These are phyloP conservation scores for Ammodytes dubius DNA, from an alignment of 2,113 vertebrate species.

Conservation along the genomic window DNA sequence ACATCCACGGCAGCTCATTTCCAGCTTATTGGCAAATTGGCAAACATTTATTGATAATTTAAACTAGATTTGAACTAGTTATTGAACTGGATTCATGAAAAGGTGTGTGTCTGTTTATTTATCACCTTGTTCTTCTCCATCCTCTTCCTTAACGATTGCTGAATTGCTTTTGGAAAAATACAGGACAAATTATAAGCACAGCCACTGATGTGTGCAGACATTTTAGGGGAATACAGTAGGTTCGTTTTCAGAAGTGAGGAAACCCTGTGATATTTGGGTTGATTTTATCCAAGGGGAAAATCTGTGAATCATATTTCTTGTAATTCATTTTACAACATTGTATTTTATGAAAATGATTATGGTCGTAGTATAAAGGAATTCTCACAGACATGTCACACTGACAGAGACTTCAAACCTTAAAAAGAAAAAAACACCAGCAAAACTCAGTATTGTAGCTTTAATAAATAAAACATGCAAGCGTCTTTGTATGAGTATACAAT, in stretches of 20 bases:
- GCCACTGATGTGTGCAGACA: background rate
- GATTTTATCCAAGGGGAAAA: background rate
- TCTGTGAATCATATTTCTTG: background rate
- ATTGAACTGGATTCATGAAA: background rate
- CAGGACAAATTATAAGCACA: background rate
- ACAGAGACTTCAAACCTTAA: background rate
- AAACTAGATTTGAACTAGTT: background rate
- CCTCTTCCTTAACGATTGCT: background rate
- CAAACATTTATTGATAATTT: background rate
- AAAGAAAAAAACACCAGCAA: background rate
- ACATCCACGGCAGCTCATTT: background rate
- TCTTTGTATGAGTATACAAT: background rate
- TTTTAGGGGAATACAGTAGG: background rate
- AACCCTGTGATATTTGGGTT: background rate
- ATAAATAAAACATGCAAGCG: background rate
- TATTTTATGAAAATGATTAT: background rate
- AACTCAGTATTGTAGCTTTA: background rate
- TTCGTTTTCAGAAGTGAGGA: background rate
- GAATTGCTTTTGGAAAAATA: background rate
- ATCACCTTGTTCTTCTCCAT: background rate
- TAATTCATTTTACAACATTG: conserved; percentile 19
- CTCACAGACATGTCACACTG: too few relatives aligned
- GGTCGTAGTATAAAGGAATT: background rate
- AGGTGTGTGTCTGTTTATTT: too few relatives aligned
- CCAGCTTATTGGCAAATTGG: background rate